Evolutionary conservation across 2,888 invertebrate species (phyloP).

Genomic region (Oxytorus armatus): DNA sequence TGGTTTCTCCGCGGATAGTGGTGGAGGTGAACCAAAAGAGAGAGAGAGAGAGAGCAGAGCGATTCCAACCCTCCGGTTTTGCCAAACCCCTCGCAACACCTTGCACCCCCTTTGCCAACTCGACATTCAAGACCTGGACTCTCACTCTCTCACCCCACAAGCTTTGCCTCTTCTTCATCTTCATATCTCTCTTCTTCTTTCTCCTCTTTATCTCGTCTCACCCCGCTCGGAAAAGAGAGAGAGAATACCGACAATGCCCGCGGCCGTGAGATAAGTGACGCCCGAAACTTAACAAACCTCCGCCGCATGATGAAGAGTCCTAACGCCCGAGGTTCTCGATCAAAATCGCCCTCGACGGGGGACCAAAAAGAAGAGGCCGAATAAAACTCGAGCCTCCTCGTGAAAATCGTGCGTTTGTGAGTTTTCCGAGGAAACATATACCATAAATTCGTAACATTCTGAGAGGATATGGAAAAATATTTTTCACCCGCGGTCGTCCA

Average conservation of each 20-base stretch:
- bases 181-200: slow-evolving; percentile 63
- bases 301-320: slow-evolving; percentile 63
- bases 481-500: slow-evolving; percentile 7
- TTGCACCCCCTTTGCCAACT: slow-evolving; percentile 61
- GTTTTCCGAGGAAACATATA: neutral
- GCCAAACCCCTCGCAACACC: slow-evolving; percentile 65
- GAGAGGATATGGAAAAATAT: slow-evolving; percentile 46
- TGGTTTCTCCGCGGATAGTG: slow-evolving; percentile 39
- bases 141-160: slow-evolving; percentile 34
- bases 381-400: slow-evolving; percentile 47
- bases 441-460: neutral
- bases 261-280: slow-evolving; percentile 80
- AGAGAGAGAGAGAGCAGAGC: slow-evolving; percentile 28
- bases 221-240: slow-evolving; percentile 23
- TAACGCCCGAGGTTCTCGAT: slow-evolving; percentile 52
- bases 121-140: slow-evolving; percentile 49
- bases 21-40: neutral
- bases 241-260: slow-evolving; percentile 57
- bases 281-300: slow-evolving; percentile 80
- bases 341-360: slow-evolving; percentile 47
- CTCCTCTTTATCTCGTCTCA: slow-evolving; percentile 54
- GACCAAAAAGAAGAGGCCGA: slow-evolving; percentile 23
- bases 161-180: slow-evolving; percentile 44
- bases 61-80: slow-evolving; percentile 53
- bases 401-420: slow-evolving; percentile 4